Conservation (phyloP, 2,888 invertebrate species). For the Drosophila neoperkinsi region DNA sequence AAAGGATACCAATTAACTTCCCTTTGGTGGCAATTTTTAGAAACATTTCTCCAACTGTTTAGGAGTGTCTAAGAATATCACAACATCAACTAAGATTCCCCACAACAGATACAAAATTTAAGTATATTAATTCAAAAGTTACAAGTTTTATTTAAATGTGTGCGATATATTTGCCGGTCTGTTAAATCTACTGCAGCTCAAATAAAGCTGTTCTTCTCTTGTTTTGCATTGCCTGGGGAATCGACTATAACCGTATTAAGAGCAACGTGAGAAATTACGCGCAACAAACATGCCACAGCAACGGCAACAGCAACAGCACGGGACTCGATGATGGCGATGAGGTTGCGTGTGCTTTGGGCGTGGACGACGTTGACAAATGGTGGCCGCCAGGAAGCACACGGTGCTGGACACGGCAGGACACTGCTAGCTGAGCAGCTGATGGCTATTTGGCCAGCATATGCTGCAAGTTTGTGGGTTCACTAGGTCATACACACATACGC, state of each 20-base stretch:
- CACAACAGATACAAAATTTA: not conserved
- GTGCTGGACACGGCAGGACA: slow-evolving; percentile 48
- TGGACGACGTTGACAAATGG: slow-evolving; percentile 77
- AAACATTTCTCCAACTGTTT: not conserved
- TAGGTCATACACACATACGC: slow-evolving; percentile 49
- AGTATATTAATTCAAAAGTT: not conserved
- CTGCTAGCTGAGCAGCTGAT: slow-evolving; percentile 44
- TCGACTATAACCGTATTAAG: slow-evolving; percentile 20
- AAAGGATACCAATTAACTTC: not conserved
- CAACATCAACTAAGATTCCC: not conserved
- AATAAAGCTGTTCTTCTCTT: not conserved
- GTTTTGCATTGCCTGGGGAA: slow-evolving; percentile 46
- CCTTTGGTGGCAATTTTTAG: not conserved
- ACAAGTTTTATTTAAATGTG: not conserved
- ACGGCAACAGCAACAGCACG: slow-evolving; percentile 2
- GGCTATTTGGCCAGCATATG: slow-evolving; percentile 52
- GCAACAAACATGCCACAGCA: slow-evolving; percentile 66
- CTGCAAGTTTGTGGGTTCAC: slow-evolving; percentile 66
- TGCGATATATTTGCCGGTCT: not conserved
- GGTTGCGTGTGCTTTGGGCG: slow-evolving; percentile 67
- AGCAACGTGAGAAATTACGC: slow-evolving; percentile 62
- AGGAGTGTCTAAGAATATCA: not conserved
- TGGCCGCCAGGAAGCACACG: slow-evolving; percentile 57
- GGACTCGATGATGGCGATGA: slow-evolving; percentile 46
- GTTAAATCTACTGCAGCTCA: not conserved